Conservation (phyloP, 2,888 invertebrate genomes). For the Syritta pipiens region DNA sequence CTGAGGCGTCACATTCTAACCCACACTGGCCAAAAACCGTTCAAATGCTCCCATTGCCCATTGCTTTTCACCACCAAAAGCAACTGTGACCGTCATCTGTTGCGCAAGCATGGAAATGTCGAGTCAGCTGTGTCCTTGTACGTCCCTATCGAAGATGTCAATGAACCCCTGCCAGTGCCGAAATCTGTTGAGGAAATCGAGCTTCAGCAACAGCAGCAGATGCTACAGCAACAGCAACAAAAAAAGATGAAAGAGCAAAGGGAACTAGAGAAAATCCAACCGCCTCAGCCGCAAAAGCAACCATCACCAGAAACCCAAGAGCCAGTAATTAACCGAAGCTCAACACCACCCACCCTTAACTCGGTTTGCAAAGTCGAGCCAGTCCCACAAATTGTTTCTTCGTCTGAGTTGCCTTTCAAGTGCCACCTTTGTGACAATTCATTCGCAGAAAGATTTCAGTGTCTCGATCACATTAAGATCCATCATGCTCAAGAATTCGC, state of each 20-base stretch:
- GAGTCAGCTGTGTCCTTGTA: slow-evolving; percentile 79
- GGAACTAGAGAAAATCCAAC: slow-evolving; percentile 70
- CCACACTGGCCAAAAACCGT: slow-evolving; percentile 98
- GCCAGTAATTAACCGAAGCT: not conserved
- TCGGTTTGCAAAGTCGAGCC: slow-evolving; percentile 32
- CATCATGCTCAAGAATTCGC: slow-evolving; percentile 89
- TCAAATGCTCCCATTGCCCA: slow-evolving; percentile 95
- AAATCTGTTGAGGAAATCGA: slow-evolving; percentile 77
- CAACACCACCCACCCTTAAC: not conserved
- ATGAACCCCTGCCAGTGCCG: slow-evolving; percentile 77
- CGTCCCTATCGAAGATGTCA: slow-evolving; percentile 80
- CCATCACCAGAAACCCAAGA: slow-evolving; percentile 62
- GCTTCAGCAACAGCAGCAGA: slow-evolving; percentile 74
- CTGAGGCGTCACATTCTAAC: slow-evolving; percentile 94
- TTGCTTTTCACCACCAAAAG: slow-evolving; percentile 97
- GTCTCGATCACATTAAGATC: slow-evolving; percentile 89
- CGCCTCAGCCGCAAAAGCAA: slow-evolving; percentile 74
- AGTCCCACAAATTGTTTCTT: slow-evolving; percentile 71
- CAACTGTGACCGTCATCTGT: slow-evolving; percentile 96
- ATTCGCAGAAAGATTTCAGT: slow-evolving; percentile 88
- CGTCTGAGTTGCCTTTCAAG: slow-evolving; percentile 89
- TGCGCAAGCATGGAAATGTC: slow-evolving; percentile 89
- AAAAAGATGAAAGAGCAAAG: slow-evolving; percentile 70
- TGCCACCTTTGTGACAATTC: slow-evolving; percentile 96
- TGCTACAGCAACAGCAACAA: slow-evolving; percentile 73